phyloP scores from a whole-genome alignment of 1,140 invertebrate genomes.

The Orchestia grillus region DNA sequence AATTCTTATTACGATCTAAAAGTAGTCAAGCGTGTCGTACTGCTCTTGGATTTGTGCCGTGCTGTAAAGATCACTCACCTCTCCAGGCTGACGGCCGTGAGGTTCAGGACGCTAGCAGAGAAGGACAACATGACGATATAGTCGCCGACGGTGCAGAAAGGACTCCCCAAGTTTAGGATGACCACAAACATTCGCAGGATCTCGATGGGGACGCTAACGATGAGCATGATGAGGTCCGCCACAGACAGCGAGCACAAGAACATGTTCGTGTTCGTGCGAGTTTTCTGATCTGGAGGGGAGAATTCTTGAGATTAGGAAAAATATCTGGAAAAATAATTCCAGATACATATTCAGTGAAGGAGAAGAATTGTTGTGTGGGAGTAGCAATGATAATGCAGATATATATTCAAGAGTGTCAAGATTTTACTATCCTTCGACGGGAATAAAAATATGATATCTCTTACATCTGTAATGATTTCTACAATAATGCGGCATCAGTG shows the following conservation, averaged over 20 bases:
- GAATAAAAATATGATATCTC: too few species aligned
- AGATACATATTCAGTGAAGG: too few species aligned
- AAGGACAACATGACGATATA: slow-evolving; percentile 71
- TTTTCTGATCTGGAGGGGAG: slow-evolving; percentile 56
- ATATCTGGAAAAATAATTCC: not conserved
- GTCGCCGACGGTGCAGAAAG: slow-evolving; percentile 71
- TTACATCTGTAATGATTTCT: too few species aligned
- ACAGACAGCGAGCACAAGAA: slow-evolving; percentile 71
- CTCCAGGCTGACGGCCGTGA: slow-evolving; percentile 72
- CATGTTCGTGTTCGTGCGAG: slow-evolving; percentile 67
- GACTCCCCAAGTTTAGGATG: slow-evolving; percentile 70
- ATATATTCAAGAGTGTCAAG: too few species aligned
- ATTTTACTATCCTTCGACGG: too few species aligned
- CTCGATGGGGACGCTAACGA: slow-evolving; percentile 72
- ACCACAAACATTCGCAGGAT: slow-evolving; percentile 71
- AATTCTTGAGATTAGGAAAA: slow-evolving; percentile 37
- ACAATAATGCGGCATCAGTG: too few species aligned
- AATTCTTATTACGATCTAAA: not conserved
- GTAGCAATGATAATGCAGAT: too few species aligned
- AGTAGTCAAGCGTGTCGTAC: not conserved
- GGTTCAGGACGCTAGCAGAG: slow-evolving; percentile 71
- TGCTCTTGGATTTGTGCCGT: not conserved
- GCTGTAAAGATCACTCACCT: slow-evolving; percentile 66
- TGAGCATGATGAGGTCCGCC: slow-evolving; percentile 72
- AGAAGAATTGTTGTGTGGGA: not conserved